phyloP scores from a whole-genome alignment of 2,113 vertebrate genomes.

The Noctilio leporinus region DNA sequence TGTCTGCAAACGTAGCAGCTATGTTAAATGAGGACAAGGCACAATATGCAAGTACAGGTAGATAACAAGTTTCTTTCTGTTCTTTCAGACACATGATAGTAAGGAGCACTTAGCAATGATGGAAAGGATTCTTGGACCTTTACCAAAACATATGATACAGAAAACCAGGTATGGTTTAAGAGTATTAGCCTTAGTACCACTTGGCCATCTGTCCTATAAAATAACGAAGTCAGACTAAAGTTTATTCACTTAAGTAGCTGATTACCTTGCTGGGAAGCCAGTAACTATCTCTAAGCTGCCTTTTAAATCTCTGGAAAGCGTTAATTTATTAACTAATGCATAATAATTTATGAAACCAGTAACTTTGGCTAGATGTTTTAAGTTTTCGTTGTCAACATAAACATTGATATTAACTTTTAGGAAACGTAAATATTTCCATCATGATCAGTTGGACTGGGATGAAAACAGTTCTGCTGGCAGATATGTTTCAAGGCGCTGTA shows the following conservation, averaged over 20 bases:
- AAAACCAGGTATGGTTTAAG: slow-evolving; percentile 83
- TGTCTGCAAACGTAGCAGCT: not conserved
- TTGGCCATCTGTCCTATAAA: not conserved
- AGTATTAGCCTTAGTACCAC: not conserved
- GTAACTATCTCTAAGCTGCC: not conserved
- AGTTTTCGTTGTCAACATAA: not conserved
- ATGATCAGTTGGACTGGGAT: slow-evolving; percentile 85
- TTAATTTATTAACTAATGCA: not conserved
- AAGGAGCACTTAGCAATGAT: slow-evolving; percentile 94
- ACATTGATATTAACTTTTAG: slow-evolving; percentile 64
- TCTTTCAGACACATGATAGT: slow-evolving; percentile 81
- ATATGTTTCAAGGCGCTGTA: slow-evolving; percentile 87
- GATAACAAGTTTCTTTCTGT: not conserved
- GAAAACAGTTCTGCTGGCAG: slow-evolving; percentile 82
- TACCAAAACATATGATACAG: slow-evolving; percentile 84
- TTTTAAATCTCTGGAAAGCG: not conserved
- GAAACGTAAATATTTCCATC: slow-evolving; percentile 84
- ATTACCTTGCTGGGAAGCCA: not conserved
- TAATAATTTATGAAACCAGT: not conserved
- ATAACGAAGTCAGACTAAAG: not conserved
- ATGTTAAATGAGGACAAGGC: not conserved
- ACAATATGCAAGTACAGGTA: not conserved
- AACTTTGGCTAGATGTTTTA: not conserved
- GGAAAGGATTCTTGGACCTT: slow-evolving; percentile 88
- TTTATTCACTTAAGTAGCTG: not conserved